Conservation (phyloP, 2,113 vertebrate genomes). For the Trichechus manatus region DNA sequence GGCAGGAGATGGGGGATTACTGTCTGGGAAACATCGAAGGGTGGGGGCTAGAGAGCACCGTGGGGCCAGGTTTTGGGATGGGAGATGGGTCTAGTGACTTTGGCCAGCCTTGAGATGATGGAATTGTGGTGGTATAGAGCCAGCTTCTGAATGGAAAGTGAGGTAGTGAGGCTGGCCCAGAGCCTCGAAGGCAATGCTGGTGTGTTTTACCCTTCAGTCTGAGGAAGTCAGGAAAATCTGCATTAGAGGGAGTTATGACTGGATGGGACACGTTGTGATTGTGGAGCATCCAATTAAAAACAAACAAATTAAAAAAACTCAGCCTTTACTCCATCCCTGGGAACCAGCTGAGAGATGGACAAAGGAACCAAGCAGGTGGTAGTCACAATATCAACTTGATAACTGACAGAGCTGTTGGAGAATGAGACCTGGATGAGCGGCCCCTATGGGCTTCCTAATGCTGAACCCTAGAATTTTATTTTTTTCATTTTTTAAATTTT, state of each 20-base stretch:
- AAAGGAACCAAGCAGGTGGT: background rate
- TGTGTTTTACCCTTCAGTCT: background rate
- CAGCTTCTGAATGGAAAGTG: background rate
- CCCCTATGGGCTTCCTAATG: background rate
- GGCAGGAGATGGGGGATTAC: background rate
- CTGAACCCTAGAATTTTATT: background rate
- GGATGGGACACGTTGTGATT: background rate
- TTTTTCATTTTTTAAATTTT: background rate
- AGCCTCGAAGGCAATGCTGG: background rate
- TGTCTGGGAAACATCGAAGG: background rate
- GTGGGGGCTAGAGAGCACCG: background rate
- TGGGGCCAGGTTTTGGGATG: background rate
- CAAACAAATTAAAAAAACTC: background rate
- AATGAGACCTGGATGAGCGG: background rate
- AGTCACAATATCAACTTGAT: background rate
- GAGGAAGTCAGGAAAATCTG: background rate
- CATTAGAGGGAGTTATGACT: background rate
- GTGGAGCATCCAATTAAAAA: background rate
- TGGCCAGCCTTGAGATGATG: background rate
- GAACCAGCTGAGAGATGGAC: background rate
- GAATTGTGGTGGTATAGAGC: background rate
- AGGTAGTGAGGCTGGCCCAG: background rate
- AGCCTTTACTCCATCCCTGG: background rate
- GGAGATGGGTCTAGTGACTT: background rate
- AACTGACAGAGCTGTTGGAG: background rate